A percentile compares a stretch with the other conserved stretches of the same genome.
Evolutionary conservation across 2,888 invertebrate genomes (phyloP).

Genomic region (Oscheius sp.): DNA sequence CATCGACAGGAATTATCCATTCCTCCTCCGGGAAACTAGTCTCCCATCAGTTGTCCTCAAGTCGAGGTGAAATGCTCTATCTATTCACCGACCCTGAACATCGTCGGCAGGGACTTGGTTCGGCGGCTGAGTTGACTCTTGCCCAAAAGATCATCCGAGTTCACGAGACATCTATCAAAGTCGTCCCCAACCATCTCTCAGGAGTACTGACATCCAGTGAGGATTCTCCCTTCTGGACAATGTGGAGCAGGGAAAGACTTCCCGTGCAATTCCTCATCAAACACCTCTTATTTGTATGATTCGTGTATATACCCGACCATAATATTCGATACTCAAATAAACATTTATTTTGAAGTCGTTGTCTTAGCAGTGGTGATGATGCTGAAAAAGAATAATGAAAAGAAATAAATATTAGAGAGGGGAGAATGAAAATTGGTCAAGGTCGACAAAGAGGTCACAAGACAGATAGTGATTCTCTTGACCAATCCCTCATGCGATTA

Average conservation of each 20-base stretch:
- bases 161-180: slow-evolving; percentile 27
- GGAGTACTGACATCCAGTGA: slow-evolving; percentile 17
- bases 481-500: no score
- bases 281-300: background rate
- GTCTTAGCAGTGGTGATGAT: no score
- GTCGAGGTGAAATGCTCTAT: slow-evolving; percentile 26
- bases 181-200: slow-evolving; percentile 29
- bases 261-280: slow-evolving; percentile 29
- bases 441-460: no score
- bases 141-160: slow-evolving; percentile 27
- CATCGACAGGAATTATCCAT: slow-evolving; percentile 27
- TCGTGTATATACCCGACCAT: background rate
- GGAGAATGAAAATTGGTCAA: no score
- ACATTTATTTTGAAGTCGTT: background rate
- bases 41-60: slow-evolving; percentile 22
- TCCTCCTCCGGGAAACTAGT: slow-evolving; percentile 13
- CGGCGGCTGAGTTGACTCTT: slow-evolving; percentile 27
- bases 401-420: no score
- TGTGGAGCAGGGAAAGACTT: slow-evolving; percentile 17
- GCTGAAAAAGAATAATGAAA: no score
- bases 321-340: background rate
- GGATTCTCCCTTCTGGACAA: slow-evolving; percentile 31
- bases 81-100: slow-evolving; percentile 29
- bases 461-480: no score
- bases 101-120: slow-evolving; percentile 26